Evolutionary conservation across 1,140 invertebrate species (phyloP).

Genomic region (Antheraea pernyi): DNA sequence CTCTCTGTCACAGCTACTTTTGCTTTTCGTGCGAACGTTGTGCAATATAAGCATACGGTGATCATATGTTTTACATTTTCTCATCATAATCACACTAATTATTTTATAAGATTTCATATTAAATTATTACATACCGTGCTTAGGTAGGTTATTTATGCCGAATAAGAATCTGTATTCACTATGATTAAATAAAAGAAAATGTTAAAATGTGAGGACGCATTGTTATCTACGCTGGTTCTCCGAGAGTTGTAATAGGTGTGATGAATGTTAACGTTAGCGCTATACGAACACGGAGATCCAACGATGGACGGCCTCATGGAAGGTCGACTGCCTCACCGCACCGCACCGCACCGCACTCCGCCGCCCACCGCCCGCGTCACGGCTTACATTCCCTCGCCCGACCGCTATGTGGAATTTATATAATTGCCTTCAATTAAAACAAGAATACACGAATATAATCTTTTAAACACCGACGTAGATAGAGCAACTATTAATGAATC

Average conservation of each 20-base stretch:
- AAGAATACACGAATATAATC: constrained; percentile 59
- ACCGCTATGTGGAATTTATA: constrained; percentile 74
- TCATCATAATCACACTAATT: constrained; percentile 37
- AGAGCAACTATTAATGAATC: constrained; percentile 16
- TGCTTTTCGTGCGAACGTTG: constrained; percentile 65
- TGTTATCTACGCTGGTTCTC: constrained; percentile 15
- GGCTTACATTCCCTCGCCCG: constrained; percentile 37
- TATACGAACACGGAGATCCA: constrained; percentile 21
- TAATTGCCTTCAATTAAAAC: constrained; percentile 76
- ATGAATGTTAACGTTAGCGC: constrained; percentile 24
- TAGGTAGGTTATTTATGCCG: too few relatives aligned
- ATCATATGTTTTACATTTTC: constrained; percentile 58
- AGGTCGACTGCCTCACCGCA: constrained; percentile 63
- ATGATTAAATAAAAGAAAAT: not conserved
- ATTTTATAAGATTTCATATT: too few relatives aligned
- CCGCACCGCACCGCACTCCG: constrained; percentile 27
- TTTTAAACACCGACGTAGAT: constrained; percentile 17
- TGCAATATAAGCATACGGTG: constrained; percentile 60
- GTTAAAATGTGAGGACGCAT: constrained; percentile 2
- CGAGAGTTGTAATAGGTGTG: constrained; percentile 22
- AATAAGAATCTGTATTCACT: not conserved
- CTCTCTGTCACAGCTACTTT: constrained; percentile 64
- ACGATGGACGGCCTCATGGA: constrained; percentile 64
- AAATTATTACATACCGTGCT: too few relatives aligned
- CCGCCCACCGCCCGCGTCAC: constrained; percentile 31